Conservation (phyloP, 2,888 invertebrate genomes). For the Diadromus collaris region DNA sequence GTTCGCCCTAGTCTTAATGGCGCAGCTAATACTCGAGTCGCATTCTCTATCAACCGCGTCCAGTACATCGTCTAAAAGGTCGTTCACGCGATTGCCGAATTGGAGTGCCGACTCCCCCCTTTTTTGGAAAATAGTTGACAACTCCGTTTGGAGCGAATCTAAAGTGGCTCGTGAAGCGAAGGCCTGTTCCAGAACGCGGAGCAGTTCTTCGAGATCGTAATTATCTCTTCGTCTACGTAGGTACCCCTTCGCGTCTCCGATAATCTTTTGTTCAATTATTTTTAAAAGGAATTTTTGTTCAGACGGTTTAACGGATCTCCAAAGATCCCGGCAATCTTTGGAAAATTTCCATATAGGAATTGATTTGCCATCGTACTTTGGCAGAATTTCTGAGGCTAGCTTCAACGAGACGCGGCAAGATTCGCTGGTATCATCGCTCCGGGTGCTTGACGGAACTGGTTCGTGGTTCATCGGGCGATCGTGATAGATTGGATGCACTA, state of each 20-base stretch:
- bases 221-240: constrained; percentile 6
- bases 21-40: neutral
- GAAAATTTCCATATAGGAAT: constrained; percentile 23
- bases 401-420: constrained; percentile 31
- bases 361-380: constrained; percentile 34
- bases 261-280: constrained; percentile 36
- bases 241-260: constrained; percentile 29
- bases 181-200: constrained; percentile 23
- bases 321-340: constrained; percentile 21
- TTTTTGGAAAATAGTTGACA: constrained; percentile 23
- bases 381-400: constrained; percentile 35
- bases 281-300: constrained; percentile 25
- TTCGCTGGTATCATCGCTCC: neutral
- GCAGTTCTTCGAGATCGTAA: constrained; percentile 27
- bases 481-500: neutral
- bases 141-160: constrained; percentile 16
- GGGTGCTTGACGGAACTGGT: constrained; percentile 1
- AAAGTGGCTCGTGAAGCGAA: constrained; percentile 20
- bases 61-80: constrained; percentile 31
- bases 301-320: constrained; percentile 8
- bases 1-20: constrained; percentile 15
- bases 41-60: constrained; percentile 37
- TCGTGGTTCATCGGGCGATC: neutral
- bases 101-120: constrained; percentile 30
- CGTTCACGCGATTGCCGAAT: constrained; percentile 38